Evolutionary conservation across 2,888 invertebrate genomes (phyloP), one percentile per base, ranked within the genome.

Genomic region (Thereva nobilitata): DNA sequence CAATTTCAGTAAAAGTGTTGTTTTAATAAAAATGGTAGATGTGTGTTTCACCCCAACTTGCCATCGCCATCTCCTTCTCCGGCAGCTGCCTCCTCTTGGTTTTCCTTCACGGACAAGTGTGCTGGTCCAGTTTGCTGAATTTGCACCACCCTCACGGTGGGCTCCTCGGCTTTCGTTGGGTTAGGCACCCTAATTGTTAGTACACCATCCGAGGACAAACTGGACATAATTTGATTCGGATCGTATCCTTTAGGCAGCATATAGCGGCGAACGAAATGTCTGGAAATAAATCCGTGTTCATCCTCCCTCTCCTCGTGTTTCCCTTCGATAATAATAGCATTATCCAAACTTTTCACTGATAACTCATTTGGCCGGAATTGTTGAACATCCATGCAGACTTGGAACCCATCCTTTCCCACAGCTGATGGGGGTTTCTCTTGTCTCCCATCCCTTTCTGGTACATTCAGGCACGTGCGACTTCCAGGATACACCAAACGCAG

Each of bases 151-250:
- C 88, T 82, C 73, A 88, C 88, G 4, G 71, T 71, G 9, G 50
- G 37, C 35, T 72, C 68, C 23, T 23, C 23, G 5, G 66, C 63
- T 61, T 72, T 71, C 45, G 72, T 70, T 38, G 79, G 79, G 64
- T 83, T 82, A 0, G 91, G 91, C 0, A 89, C 90, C 6, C 85
- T 86, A 61, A 92, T 86, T 0, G 89, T 90, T 44, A 92, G 82
- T 52, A 93, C 87, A 1, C 93, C 93, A 75, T 93, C 93, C 0
- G 91, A 89, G 5, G 92, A 92, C 40, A 94, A 81, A 4, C 87
- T 87, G 67, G 93, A 92, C 64, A 86, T 84, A 3, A 94, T 85
- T 72, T 89, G 86, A 4, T 87, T 85, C 3, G 88, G 84, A 67
- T 93, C 89, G 72, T 87, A 87, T 49, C 85, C 86, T 49, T 85